These are phyloP conservation scores for Athene noctua DNA, from an alignment of 2,113 vertebrate species.

Conservation along the genomic window DNA sequence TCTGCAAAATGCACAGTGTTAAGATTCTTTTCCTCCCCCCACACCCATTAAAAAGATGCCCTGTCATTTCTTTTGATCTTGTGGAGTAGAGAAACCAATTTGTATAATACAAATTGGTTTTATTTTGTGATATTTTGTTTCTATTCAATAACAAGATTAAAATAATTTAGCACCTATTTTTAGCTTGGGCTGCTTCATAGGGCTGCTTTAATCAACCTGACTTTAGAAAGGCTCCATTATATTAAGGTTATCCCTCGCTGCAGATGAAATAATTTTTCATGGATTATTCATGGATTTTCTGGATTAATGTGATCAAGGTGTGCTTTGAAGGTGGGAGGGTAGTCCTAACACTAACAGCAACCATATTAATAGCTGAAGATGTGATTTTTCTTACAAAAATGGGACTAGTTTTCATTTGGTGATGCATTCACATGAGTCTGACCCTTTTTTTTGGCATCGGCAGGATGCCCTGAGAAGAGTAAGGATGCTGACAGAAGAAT, in stretches of 20 bases:
- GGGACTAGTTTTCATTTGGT: not conserved
- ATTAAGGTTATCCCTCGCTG: slow-evolving; percentile 7
- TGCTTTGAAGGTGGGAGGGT: slow-evolving; percentile 15
- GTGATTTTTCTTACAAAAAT: not conserved
- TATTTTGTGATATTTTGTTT: not conserved
- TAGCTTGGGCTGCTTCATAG: slow-evolving; percentile 5
- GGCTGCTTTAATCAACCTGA: slow-evolving; percentile 26
- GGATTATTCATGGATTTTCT: not conserved
- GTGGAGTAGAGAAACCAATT: slow-evolving; percentile 6
- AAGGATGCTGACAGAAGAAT: not conserved
- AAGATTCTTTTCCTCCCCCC: not conserved
- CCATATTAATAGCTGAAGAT: not conserved
- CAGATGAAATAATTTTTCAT: not conserved
- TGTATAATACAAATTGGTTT: slow-evolving; percentile 19
- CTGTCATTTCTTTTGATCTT: not conserved
- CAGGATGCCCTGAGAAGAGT: not conserved
- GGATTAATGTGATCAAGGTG: slow-evolving; percentile 38
- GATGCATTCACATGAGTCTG: not conserved
- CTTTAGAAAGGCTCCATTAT: slow-evolving; percentile 9
- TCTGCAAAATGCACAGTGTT: not conserved
- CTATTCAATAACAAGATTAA: slow-evolving; percentile 34
- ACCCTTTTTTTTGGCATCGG: not conserved
- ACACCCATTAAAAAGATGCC: not conserved
- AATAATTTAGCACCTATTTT: slow-evolving; percentile 42
- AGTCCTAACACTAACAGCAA: not conserved